Conservation (phyloP, 2,888 invertebrate species). For the Stramonita haemastoma region DNA sequence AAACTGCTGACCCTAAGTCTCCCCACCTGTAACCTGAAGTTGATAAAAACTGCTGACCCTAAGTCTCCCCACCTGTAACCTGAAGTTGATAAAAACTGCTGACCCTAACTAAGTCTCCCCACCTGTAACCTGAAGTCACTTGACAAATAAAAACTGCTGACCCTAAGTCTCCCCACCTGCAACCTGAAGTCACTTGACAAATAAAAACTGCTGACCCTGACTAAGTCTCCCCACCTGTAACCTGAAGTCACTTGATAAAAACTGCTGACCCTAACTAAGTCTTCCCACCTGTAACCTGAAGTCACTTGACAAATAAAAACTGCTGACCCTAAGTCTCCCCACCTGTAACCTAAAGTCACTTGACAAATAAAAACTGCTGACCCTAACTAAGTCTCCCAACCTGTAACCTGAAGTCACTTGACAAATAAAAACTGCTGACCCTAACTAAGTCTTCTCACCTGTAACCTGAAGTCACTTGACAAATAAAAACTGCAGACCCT, state of each 20-base stretch:
- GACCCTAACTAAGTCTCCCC: slow-evolving; percentile 48
- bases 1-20: background rate
- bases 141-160: too few relatives aligned
- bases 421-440: too few relatives aligned
- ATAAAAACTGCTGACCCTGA: background rate
- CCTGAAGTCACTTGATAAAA: too few relatives aligned
- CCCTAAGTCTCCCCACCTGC: slow-evolving; percentile 82
- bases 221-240: slow-evolving; percentile 85
- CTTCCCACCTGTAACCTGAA: slow-evolving; percentile 90
- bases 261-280: background rate
- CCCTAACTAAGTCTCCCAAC: slow-evolving; percentile 78
- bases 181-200: slow-evolving; percentile 97
- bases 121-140: slow-evolving; percentile 96
- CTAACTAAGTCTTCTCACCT: slow-evolving; percentile 81
- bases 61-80: slow-evolving; percentile 86
- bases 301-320: too few relatives aligned
- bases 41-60: too few relatives aligned
- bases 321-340: slow-evolving; percentile 46
- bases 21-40: slow-evolving; percentile 92
- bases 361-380: too few relatives aligned
- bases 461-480: slow-evolving; percentile 82
- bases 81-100: slow-evolving; percentile 88
- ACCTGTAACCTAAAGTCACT: slow-evolving; percentile 96
- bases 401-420: slow-evolving; percentile 96
- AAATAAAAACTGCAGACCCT: too few relatives aligned